Percentiles rank a stretch among this genome's conserved stretches.
Evolutionary conservation across 2,113 vertebrate genomes (phyloP).

Genomic region (Bucco capensis): DNA sequence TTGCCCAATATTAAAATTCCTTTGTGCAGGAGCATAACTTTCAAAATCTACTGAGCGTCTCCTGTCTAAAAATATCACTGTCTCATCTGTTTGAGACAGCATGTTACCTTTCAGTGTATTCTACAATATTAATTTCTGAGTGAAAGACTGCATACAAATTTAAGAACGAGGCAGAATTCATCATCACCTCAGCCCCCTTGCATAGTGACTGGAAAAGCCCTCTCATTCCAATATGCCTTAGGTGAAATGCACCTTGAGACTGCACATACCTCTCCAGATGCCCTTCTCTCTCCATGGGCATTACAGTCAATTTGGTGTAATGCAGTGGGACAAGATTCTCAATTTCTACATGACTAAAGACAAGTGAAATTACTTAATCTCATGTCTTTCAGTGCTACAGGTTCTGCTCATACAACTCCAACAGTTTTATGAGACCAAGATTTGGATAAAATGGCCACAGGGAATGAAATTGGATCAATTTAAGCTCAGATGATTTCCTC

Average conservation of each 20-base stretch:
- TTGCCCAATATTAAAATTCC: background rate
- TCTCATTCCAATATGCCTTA: background rate
- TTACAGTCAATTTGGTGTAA: background rate
- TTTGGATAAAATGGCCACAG: background rate
- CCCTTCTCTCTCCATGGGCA: background rate
- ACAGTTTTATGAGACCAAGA: rapidly evolving
- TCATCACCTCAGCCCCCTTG: background rate
- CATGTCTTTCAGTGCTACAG: background rate
- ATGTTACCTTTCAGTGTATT: background rate
- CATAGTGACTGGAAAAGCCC: background rate
- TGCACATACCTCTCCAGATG: background rate
- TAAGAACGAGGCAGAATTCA: background rate
- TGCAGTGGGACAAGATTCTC: background rate
- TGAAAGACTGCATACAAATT: background rate
- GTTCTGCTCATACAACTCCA: background rate
- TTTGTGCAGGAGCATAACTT: background rate
- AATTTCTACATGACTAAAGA: background rate
- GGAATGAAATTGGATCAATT: background rate
- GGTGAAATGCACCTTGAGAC: background rate
- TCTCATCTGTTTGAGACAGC: background rate
- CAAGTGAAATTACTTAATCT: background rate
- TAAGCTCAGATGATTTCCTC: background rate
- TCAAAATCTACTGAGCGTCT: background rate
- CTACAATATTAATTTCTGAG: background rate
- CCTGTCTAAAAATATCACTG: too few species aligned